Conservation (phyloP, 2,888 invertebrate species). For the Lepidonotus clava region DNA sequence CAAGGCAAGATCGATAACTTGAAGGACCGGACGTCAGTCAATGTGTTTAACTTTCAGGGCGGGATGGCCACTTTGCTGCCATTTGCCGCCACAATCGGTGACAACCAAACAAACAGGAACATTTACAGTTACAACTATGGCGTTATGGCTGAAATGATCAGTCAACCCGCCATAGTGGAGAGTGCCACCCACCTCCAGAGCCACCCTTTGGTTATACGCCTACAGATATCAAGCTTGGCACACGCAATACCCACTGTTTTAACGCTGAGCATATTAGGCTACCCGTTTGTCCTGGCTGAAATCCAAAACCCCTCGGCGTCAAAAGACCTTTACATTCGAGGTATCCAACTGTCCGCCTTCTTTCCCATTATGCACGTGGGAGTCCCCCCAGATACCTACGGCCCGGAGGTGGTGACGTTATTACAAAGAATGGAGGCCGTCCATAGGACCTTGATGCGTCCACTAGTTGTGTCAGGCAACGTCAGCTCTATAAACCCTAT, state of each 20-base stretch:
- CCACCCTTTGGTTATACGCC: not conserved
- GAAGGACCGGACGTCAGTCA: not conserved
- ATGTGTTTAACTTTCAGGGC: conserved; percentile 17
- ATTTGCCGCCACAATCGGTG: not conserved
- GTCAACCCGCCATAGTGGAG: not conserved
- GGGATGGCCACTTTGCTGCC: conserved; percentile 4
- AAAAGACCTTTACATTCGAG: conserved; percentile 85
- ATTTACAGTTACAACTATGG: not conserved
- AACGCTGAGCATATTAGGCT: conserved; percentile 82
- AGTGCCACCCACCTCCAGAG: not conserved
- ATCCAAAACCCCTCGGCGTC: conserved; percentile 81
- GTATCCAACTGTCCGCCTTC: conserved; percentile 93
- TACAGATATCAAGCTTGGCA: not conserved
- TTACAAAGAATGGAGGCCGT: conserved; percentile 62
- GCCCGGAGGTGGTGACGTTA: conserved; percentile 67
- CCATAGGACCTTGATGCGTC: conserved; percentile 49
- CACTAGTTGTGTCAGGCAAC: conserved; percentile 54
- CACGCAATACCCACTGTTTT: not conserved
- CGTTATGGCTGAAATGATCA: not conserved
- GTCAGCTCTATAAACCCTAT: conserved; percentile 83
- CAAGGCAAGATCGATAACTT: not conserved
- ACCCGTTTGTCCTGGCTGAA: conserved; percentile 92
- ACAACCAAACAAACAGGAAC: not conserved
- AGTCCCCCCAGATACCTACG: conserved; percentile 81
- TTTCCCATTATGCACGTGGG: conserved; percentile 95